phyloP scores from a whole-genome alignment of 2,888 invertebrate genomes.

The Diadromus collaris region DNA sequence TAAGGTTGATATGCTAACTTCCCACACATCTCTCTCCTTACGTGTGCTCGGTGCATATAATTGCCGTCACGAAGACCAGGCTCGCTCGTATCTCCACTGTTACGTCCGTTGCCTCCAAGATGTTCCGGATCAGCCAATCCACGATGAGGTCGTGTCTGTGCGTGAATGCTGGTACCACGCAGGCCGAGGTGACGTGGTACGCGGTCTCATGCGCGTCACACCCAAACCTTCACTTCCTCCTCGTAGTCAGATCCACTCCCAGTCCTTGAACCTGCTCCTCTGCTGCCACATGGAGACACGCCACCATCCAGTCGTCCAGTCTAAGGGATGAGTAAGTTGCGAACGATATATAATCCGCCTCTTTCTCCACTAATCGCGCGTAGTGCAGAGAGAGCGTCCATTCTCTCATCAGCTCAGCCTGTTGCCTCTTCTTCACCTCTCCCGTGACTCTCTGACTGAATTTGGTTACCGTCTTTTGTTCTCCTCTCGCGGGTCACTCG shows the following conservation, averaged over 20 bases:
- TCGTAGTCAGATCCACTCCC: background rate
- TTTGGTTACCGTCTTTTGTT: background rate
- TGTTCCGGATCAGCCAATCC: slow-evolving; percentile 6
- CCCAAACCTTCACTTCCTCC: slow-evolving; percentile 3
- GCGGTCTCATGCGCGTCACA: slow-evolving; percentile 26
- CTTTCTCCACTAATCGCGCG: background rate
- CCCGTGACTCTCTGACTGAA: background rate
- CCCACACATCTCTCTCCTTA: too few relatives aligned
- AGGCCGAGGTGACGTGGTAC: slow-evolving; percentile 32
- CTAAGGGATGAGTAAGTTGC: background rate
- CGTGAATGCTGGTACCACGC: background rate
- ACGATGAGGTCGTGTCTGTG: slow-evolving; percentile 31
- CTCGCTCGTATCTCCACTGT: background rate
- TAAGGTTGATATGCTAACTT: too few relatives aligned
- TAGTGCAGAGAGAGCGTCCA: slow-evolving; percentile 1
- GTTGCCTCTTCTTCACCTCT: background rate
- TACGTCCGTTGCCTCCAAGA: slow-evolving; percentile 10
- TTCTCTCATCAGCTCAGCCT: background rate
- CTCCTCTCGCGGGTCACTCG: background rate
- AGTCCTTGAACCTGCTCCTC: slow-evolving; percentile 16
- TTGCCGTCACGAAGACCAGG: too few relatives aligned
- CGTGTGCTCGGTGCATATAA: too few relatives aligned
- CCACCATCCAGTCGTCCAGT: slow-evolving; percentile 17
- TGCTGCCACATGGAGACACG: slow-evolving; percentile 1
- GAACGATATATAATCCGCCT: background rate